Evolutionary conservation across 1,140 invertebrate species (phyloP).

Genomic region (Drosophila murphyi): DNA sequence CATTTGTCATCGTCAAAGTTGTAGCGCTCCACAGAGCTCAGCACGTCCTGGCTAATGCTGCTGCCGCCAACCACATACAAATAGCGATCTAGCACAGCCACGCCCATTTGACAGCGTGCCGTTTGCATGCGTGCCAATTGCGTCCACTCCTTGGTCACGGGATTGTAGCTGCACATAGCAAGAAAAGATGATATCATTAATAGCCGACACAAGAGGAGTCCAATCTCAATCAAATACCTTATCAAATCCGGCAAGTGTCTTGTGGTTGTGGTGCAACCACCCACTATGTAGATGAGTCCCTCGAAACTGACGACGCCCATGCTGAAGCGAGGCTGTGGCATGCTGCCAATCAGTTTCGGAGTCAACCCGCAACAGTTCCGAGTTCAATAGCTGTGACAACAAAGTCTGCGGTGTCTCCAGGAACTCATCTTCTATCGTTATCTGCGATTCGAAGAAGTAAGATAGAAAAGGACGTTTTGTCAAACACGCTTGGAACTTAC

Average conservation of each 20-base stretch:
- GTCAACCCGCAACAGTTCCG: slow-evolving; percentile 95
- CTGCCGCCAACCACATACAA: slow-evolving; percentile 94
- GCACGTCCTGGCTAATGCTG: slow-evolving; percentile 91
- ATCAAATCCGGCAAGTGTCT: slow-evolving; percentile 92
- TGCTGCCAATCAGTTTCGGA: slow-evolving; percentile 91
- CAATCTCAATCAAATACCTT: slow-evolving; percentile 56
- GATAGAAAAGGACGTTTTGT: no score
- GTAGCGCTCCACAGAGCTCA: slow-evolving; percentile 95
- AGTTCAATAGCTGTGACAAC: slow-evolving; percentile 91
- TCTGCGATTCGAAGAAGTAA: slow-evolving; percentile 49
- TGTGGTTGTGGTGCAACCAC: slow-evolving; percentile 94
- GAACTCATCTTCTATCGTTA: slow-evolving; percentile 94
- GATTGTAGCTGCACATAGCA: slow-evolving; percentile 88
- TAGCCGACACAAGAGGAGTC: no score
- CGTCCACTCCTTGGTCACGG: slow-evolving; percentile 91
- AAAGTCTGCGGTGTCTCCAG: slow-evolving; percentile 93
- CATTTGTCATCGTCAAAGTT: slow-evolving; percentile 94
- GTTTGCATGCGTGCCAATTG: slow-evolving; percentile 92
- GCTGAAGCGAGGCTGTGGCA: slow-evolving; percentile 94
- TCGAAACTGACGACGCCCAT: slow-evolving; percentile 95
- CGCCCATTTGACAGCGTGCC: slow-evolving; percentile 95
- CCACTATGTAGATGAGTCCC: slow-evolving; percentile 95
- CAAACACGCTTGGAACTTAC: no score
- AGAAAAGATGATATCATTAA: neutral
- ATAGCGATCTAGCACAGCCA: slow-evolving; percentile 92